Percentiles rank a stretch among this genome's conserved stretches.
phyloP scores from a whole-genome alignment of 2,113 vertebrate genomes.

The Dicerorhinus sumatrensis region DNA sequence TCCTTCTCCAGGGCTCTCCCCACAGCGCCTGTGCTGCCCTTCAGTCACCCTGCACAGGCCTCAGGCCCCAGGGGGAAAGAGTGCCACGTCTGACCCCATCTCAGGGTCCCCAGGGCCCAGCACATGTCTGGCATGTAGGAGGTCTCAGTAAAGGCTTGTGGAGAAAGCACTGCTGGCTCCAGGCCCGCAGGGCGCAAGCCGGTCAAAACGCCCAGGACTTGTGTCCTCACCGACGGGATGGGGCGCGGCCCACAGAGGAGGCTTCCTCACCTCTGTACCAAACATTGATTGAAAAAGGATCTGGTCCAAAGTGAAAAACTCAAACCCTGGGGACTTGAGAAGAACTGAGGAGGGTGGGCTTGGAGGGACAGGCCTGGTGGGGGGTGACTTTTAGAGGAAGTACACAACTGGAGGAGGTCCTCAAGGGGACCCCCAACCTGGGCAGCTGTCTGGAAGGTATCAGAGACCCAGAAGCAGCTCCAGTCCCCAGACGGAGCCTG shows the following conservation, averaged over 20 bases:
- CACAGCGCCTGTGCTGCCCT: not conserved
- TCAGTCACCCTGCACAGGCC: fast-evolving
- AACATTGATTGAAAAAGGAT: not conserved
- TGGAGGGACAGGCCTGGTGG: not conserved
- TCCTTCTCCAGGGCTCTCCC: not conserved
- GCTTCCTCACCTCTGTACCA: not conserved
- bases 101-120: not conserved
- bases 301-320: not conserved
- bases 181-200: no score
- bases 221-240: not conserved
- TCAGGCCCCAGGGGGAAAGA: not conserved
- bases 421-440: not conserved
- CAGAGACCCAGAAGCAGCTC: not conserved
- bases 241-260: fast-evolving
- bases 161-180: not conserved
- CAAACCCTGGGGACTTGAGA: not conserved
- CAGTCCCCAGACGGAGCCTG: not conserved
- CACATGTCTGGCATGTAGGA: not conserved
- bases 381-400: not conserved
- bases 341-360: not conserved
- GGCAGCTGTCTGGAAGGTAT: not conserved
- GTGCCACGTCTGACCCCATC: not conserved
- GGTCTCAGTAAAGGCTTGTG: not conserved
- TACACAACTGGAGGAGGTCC: not conserved
- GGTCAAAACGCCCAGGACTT: not conserved